A percentile compares a stretch with the other conserved stretches of the same genome.
Conservation (phyloP, 2,113 vertebrate genomes). For the Nothobranchius kuhntae region DNA sequence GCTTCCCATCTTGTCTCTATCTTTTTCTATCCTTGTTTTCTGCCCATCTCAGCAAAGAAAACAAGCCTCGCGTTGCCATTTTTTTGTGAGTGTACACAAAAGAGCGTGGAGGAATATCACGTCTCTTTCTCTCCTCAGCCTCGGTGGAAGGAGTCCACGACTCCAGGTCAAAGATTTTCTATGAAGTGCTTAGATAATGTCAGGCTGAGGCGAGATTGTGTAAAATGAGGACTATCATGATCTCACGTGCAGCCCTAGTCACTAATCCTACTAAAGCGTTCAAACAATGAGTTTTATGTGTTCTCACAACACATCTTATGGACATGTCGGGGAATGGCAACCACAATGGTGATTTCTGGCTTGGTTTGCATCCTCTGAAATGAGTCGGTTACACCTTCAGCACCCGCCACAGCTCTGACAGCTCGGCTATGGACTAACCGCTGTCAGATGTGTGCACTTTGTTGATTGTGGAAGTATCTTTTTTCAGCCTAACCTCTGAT, state of each 20-base stretch:
- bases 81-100: constrained; percentile 24
- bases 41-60: constrained; percentile 49
- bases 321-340: constrained; percentile 15
- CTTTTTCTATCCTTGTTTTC: constrained; percentile 36
- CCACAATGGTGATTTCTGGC: not conserved
- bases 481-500: constrained; percentile 12
- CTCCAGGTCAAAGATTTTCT: constrained; percentile 48
- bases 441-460: constrained; percentile 23
- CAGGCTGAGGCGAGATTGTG: constrained; percentile 44
- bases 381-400: constrained; percentile 28
- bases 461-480: constrained; percentile 7
- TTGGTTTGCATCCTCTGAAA: constrained; percentile 40
- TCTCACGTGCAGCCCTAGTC: constrained; percentile 33
- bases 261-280: constrained; percentile 45
- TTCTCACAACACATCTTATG: constrained; percentile 8
- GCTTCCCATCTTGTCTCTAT: constrained; percentile 11
- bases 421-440: constrained; percentile 19
- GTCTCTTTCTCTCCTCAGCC: constrained; percentile 40
- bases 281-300: constrained; percentile 22
- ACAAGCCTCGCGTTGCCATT: constrained; percentile 32
- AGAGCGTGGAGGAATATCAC: constrained; percentile 28
- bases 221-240: constrained; percentile 47
- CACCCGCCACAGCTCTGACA: constrained; percentile 12
- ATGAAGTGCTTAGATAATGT: constrained; percentile 53
- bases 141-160: constrained; percentile 44